Percentiles rank a stretch among this genome's conserved stretches.
phyloP scores from a whole-genome alignment of 2,113 vertebrate genomes.

The Pachypanchax playfairii region DNA sequence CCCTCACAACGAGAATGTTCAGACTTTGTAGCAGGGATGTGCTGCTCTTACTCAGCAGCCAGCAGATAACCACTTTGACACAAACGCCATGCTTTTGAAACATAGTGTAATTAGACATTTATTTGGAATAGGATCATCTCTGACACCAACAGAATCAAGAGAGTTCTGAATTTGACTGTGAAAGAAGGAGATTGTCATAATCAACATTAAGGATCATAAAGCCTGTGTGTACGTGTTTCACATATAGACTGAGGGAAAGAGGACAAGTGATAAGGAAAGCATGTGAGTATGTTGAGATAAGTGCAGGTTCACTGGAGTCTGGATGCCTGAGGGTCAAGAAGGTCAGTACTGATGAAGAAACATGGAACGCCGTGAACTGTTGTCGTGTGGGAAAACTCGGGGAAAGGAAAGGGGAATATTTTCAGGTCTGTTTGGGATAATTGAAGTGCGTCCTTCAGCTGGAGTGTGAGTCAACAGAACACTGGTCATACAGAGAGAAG shows the following conservation, averaged over 20 bases:
- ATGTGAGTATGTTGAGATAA: slow-evolving; percentile 60
- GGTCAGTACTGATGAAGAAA: slow-evolving; percentile 58
- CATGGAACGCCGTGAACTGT: slow-evolving; percentile 45
- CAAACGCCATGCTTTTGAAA: slow-evolving; percentile 6
- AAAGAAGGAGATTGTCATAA: not conserved
- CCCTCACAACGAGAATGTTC: slow-evolving; percentile 76
- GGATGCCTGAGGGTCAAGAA: slow-evolving; percentile 56
- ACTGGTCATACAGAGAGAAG: slow-evolving; percentile 34
- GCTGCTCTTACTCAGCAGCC: slow-evolving; percentile 36
- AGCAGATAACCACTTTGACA: slow-evolving; percentile 24
- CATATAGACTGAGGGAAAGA: slow-evolving; percentile 7
- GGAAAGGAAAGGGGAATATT: slow-evolving; percentile 68
- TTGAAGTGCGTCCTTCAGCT: slow-evolving; percentile 78
- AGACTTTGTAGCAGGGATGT: slow-evolving; percentile 54
- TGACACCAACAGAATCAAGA: not conserved
- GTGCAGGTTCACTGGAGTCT: slow-evolving; percentile 52
- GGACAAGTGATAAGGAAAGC: slow-evolving; percentile 48
- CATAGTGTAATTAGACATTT: slow-evolving; percentile 28
- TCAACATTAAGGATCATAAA: slow-evolving; percentile 8
- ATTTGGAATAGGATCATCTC: no score
- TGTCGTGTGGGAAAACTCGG: slow-evolving; percentile 70
- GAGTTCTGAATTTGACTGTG: not conserved
- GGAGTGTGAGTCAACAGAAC: slow-evolving; percentile 57
- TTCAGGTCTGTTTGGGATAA: slow-evolving; percentile 84
- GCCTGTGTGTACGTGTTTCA: slow-evolving; percentile 7